A percentile compares a stretch with the other conserved stretches of the same genome.
Conservation (phyloP, 2,888 invertebrate species). For the Nowickia ferox region DNA sequence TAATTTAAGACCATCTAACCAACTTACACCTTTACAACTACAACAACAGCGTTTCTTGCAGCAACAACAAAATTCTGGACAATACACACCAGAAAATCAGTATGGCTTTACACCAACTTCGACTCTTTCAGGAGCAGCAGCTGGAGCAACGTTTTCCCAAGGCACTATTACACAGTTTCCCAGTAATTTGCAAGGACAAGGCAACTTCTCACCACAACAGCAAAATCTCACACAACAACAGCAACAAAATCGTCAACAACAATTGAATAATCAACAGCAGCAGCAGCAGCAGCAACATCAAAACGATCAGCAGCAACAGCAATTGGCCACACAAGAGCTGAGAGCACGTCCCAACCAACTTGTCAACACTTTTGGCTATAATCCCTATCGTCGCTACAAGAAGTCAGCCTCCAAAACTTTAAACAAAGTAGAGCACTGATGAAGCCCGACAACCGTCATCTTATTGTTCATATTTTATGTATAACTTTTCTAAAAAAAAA, state of each 20-base stretch:
- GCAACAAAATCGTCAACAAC: slow-evolving; percentile 73
- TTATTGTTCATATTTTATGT: slow-evolving; percentile 23
- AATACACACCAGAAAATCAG: slow-evolving; percentile 80
- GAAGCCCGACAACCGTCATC: neutral
- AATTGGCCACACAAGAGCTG: slow-evolving; percentile 80
- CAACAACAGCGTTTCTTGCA: slow-evolving; percentile 74
- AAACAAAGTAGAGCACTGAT: slow-evolving; percentile 59
- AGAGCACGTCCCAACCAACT: slow-evolving; percentile 81
- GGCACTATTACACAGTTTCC: slow-evolving; percentile 73
- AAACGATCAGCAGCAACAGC: slow-evolving; percentile 77
- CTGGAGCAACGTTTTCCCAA: slow-evolving; percentile 43
- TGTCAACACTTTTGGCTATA: slow-evolving; percentile 80
- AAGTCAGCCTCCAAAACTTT: slow-evolving; percentile 74
- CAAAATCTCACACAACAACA: slow-evolving; percentile 75
- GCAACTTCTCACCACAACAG: slow-evolving; percentile 67
- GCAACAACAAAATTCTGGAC: slow-evolving; percentile 78
- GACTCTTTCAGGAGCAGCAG: slow-evolving; percentile 66
- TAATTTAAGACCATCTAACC: slow-evolving; percentile 74
- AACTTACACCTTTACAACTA: slow-evolving; percentile 78
- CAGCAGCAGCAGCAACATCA: slow-evolving; percentile 77
- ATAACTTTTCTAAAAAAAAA: neutral
- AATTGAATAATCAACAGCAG: slow-evolving; percentile 69
- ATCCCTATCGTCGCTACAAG: slow-evolving; percentile 82
- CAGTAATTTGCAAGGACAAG: slow-evolving; percentile 57
- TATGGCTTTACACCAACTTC: slow-evolving; percentile 75